Evolutionary conservation across 2,888 invertebrate genomes (phyloP).

Genomic region (Vanessa cardui): DNA sequence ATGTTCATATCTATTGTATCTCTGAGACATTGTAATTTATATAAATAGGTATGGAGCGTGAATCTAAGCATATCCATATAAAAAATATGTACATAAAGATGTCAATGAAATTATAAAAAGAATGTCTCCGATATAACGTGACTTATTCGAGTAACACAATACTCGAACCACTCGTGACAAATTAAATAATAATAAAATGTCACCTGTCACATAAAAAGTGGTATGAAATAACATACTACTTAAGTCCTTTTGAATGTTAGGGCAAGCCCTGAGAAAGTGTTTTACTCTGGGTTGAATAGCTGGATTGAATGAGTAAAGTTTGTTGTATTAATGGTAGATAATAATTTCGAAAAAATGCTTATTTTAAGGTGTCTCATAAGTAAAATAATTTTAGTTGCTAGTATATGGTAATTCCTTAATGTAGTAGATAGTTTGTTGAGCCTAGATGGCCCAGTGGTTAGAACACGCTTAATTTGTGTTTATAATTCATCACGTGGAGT

Average conservation of each 20-base stretch:
- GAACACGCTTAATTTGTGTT: too few relatives aligned
- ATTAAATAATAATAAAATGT: constrained; percentile 42
- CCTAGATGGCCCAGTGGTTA: too few relatives aligned
- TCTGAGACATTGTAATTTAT: too few relatives aligned
- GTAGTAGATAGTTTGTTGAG: too few relatives aligned
- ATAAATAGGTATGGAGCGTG: neutral
- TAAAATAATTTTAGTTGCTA: too few relatives aligned
- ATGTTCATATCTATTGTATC: too few relatives aligned
- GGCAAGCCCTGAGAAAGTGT: neutral
- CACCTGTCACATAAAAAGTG: constrained; percentile 29
- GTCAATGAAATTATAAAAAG: constrained; percentile 9
- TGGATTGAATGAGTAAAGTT: neutral
- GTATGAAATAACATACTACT: constrained; percentile 34
- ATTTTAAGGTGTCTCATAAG: too few relatives aligned
- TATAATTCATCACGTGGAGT: too few relatives aligned
- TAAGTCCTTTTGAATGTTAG: constrained; percentile 23
- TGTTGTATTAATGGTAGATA: neutral
- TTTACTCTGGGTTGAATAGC: neutral
- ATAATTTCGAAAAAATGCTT: too few relatives aligned
- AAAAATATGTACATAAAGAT: neutral
- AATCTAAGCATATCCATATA: neutral
- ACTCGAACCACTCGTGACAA: constrained; percentile 37
- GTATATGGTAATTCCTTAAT: too few relatives aligned
- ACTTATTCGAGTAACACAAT: constrained; percentile 30
- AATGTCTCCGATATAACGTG: neutral